Evolutionary conservation across 2,888 invertebrate species (phyloP), one percentile per base, ranked within the genome.

Genomic region (Epiblema foenella): DNA sequence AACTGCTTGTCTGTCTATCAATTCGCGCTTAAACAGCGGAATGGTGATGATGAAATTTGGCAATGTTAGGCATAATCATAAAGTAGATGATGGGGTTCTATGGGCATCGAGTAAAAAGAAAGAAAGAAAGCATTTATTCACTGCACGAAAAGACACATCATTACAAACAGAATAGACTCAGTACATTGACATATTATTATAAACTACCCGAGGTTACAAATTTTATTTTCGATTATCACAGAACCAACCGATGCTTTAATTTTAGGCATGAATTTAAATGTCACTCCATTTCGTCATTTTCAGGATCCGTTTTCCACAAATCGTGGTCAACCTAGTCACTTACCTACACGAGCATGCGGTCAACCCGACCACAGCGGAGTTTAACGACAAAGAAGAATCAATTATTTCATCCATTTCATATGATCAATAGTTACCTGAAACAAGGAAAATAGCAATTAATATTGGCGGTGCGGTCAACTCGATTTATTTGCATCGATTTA

Each of bases 381-480:
- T 59, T 59, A 51, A 24, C 15, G 29, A 67, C 57, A 57, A 58
- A 67, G 65, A 65, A 17, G 11, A 17, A 67, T 67, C n/a, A 33
- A 51, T 52, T 59, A 57, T 46, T 66, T 65, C 33, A 46, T 33
- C 42, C 18, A 64, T 64, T 68, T 2, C 42, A 65, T 46, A 18
- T 29, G 56, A 42, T 37, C 54, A 57, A 57, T 63, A 57, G 24
- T 63, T 70, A 70, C 70, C 70, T 70, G 70, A 9, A 70, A 70
- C 65, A 70, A 56, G 59, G 46, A 54, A 24, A 69, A 63, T 42
- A 15, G 18, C 12, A 64, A 64, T 64, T 64, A 64, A 54, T 64
- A 52, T 12, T 24, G 52, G 51, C 18, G 9, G 56, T 51, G 63
- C 64, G 64, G 64, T 52, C 52, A 20, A 64, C 64, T 54, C 52